Percentiles rank a stretch among this genome's conserved stretches.
Evolutionary conservation across 2,888 invertebrate species (phyloP).

Genomic region (Rambutsinella grinnellia): DNA sequence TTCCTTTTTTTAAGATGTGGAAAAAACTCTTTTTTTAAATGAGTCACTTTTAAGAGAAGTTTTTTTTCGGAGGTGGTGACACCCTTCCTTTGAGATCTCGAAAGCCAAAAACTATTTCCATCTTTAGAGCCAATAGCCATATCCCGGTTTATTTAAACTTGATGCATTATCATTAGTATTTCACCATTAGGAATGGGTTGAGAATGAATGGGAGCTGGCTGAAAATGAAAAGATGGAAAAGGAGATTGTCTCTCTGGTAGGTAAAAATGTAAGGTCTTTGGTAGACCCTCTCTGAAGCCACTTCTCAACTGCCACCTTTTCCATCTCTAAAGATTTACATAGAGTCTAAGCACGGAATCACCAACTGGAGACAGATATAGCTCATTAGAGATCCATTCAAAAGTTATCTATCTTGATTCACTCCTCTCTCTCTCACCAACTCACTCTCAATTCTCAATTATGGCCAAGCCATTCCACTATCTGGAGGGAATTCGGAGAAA

Average conservation of each 20-base stretch:
- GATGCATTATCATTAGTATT: slow-evolving; percentile 25
- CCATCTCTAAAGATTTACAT: background rate
- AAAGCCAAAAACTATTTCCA: too few species aligned
- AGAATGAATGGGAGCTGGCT: slow-evolving; percentile 11
- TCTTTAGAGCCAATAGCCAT: too few species aligned
- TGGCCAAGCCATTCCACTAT: slow-evolving; percentile 59
- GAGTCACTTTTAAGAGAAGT: too few species aligned
- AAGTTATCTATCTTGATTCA: slow-evolving; percentile 65
- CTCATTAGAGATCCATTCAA: slow-evolving; percentile 66
- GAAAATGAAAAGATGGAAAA: slow-evolving; percentile 9
- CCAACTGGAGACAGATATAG: slow-evolving; percentile 59
- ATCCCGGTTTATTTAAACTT: slow-evolving; percentile 22
- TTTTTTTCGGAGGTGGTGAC: too few species aligned
- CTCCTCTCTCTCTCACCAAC: slow-evolving; percentile 31
- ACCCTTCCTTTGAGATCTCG: too few species aligned
- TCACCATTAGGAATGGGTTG: slow-evolving; percentile 22
- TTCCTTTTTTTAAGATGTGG: too few species aligned
- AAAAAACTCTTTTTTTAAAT: too few species aligned
- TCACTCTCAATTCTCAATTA: slow-evolving; percentile 59
- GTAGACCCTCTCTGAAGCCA: background rate
- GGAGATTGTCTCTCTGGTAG: background rate
- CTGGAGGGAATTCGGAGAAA: too few species aligned
- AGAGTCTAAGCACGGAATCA: slow-evolving; percentile 20
- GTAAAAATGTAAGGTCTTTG: background rate
- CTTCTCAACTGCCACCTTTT: background rate